Conservation (phyloP, 2,113 vertebrate species). For the Gavialis gangeticus region DNA sequence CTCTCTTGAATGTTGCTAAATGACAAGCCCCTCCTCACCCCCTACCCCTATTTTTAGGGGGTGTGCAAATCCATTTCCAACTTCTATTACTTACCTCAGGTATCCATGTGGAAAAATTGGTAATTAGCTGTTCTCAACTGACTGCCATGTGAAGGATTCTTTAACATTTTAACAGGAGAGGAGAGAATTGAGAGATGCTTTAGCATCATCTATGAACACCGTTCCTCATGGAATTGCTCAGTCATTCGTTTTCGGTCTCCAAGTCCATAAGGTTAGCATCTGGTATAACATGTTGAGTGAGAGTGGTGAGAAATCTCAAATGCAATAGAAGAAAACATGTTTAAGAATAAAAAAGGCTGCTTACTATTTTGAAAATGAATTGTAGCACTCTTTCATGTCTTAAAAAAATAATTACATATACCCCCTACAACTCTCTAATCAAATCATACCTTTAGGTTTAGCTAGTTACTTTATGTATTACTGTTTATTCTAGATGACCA, state of each 20-base stretch:
- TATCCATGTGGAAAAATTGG: constrained; percentile 33
- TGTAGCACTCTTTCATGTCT: not conserved
- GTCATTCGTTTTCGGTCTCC: not conserved
- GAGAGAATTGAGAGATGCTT: not conserved
- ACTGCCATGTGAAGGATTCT: not conserved
- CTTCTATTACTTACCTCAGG: constrained; percentile 36
- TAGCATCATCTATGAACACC: not conserved
- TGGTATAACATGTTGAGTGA: not conserved
- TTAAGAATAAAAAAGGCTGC: not conserved
- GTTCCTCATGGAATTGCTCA: not conserved
- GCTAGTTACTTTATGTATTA: not conserved
- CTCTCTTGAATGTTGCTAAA: constrained; percentile 40
- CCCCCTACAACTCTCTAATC: not conserved
- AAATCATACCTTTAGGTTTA: not conserved
- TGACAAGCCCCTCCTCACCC: not conserved
- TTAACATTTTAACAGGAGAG: not conserved
- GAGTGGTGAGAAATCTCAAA: not conserved
- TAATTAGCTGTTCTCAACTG: constrained; percentile 43
- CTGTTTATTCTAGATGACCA: not conserved
- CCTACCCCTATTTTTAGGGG: not conserved
- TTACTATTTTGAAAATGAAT: not conserved
- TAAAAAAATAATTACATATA: not conserved
- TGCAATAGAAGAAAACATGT: not conserved
- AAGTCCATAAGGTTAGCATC: not conserved
- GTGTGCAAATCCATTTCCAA: constrained; percentile 39